phyloP scores from a whole-genome alignment of 2,797 vertebrate genomes.

The Cuniculus paca region DNA sequence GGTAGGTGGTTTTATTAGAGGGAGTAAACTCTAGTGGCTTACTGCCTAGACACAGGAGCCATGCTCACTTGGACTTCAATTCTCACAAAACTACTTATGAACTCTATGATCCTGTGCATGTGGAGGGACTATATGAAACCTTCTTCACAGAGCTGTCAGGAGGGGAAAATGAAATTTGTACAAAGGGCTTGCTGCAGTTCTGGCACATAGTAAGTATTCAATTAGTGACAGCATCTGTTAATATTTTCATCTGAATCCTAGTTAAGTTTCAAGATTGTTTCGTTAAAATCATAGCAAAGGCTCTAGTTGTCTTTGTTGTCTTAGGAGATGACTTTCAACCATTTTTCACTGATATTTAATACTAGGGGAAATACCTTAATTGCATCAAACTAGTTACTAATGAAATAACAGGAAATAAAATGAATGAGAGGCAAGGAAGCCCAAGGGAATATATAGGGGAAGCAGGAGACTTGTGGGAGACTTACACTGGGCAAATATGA shows the following conservation, averaged over 20 bases:
- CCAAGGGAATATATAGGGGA: background rate
- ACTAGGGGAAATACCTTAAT: background rate
- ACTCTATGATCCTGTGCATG: background rate
- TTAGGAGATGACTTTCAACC: background rate
- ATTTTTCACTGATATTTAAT: conserved; percentile 11
- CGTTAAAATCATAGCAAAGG: conserved; percentile 13
- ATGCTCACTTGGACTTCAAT: background rate
- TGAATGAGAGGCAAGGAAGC: background rate
- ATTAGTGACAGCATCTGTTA: background rate
- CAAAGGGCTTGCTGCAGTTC: background rate
- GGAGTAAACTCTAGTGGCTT: background rate
- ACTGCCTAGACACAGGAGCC: background rate
- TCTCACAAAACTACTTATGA: background rate
- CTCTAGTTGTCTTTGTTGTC: background rate
- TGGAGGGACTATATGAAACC: background rate
- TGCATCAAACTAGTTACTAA: background rate
- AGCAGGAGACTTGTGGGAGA: background rate
- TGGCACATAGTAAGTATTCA: background rate
- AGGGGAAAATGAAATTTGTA: background rate
- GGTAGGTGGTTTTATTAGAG: background rate
- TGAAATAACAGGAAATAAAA: conserved; percentile 2
- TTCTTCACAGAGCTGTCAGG: background rate
- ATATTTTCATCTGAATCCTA: conserved; percentile 11
- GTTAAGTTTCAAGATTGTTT: conserved; percentile 32
- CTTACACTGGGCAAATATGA: background rate